Evolutionary conservation across 2,888 invertebrate genomes (phyloP).

Genomic region (Drosophila atripex): DNA sequence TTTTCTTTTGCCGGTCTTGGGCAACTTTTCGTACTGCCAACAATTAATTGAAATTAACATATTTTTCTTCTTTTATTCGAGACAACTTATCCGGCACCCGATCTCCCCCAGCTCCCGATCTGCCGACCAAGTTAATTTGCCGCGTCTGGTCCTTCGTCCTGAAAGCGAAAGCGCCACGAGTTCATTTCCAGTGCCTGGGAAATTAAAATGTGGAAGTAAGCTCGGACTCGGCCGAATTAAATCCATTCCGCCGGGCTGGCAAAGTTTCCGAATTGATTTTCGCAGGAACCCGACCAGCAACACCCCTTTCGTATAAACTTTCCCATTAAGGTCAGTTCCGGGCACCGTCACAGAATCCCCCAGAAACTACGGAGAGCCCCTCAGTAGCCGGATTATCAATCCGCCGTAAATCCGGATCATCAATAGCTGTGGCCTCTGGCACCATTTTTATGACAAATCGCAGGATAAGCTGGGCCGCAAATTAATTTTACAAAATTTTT

Average conservation of each 20-base stretch:
- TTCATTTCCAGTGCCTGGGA: constrained; percentile 51
- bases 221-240: constrained; percentile 1
- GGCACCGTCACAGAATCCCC: background rate
- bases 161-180: constrained; percentile 45
- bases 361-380: background rate
- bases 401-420: background rate
- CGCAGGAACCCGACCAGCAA: background rate
- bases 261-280: constrained; percentile 41
- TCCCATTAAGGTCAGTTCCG: constrained; percentile 12
- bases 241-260: constrained; percentile 1
- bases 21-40: constrained; percentile 49
- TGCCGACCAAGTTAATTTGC: constrained; percentile 21
- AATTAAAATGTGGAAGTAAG: constrained; percentile 9
- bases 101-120: background rate
- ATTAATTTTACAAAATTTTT: constrained; percentile 18
- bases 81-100: constrained; percentile 50
- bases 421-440: background rate
- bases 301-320: background rate
- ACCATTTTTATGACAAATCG: constrained; percentile 3
- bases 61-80: constrained; percentile 70
- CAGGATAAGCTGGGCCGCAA: constrained; percentile 1
- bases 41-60: constrained; percentile 79
- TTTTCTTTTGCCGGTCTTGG: constrained; percentile 30
- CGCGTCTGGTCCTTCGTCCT: background rate
- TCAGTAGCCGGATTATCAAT: background rate